Percentiles rank a stretch among this genome's conserved stretches.
phyloP scores from a whole-genome alignment of 2,888 invertebrate species.

The Dichetophora obliterata region DNA sequence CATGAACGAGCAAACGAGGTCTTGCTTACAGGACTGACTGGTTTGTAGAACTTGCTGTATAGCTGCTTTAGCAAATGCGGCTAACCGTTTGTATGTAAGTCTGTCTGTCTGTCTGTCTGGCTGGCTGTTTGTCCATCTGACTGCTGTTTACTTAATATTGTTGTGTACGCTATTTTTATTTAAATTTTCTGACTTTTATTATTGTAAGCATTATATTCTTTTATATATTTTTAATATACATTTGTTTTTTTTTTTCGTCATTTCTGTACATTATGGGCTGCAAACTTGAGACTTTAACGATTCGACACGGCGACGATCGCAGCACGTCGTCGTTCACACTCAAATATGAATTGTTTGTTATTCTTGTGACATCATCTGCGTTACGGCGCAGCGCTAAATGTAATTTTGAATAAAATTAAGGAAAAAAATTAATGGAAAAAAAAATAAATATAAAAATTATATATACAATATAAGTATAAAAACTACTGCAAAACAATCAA shows the following conservation, averaged over 20 bases:
- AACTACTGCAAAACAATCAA: not conserved
- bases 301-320: not conserved
- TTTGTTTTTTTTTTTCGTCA: not conserved
- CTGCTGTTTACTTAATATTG: not conserved
- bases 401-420: slow-evolving; percentile 35
- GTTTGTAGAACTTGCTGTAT: too few relatives aligned
- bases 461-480: too few relatives aligned
- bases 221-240: too few relatives aligned
- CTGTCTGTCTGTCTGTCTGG: too few relatives aligned
- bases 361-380: slow-evolving; percentile 37
- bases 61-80: too few relatives aligned
- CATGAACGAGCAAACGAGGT: too few relatives aligned
- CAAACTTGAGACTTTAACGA: slow-evolving; percentile 9
- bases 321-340: not conserved
- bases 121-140: too few relatives aligned
- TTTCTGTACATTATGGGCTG: not conserved
- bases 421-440: not conserved
- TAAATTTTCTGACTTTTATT: not conserved
- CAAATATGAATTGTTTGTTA: slow-evolving; percentile 19
- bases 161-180: not conserved
- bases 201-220: not conserved
- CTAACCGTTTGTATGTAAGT: too few relatives aligned
- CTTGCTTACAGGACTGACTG: too few relatives aligned
- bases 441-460: not conserved
- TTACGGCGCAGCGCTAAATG: slow-evolving; percentile 24